Percentiles rank a stretch among this genome's conserved stretches.
Conservation (phyloP, 2,113 vertebrate species). For the Hirundichthys speculiger region DNA sequence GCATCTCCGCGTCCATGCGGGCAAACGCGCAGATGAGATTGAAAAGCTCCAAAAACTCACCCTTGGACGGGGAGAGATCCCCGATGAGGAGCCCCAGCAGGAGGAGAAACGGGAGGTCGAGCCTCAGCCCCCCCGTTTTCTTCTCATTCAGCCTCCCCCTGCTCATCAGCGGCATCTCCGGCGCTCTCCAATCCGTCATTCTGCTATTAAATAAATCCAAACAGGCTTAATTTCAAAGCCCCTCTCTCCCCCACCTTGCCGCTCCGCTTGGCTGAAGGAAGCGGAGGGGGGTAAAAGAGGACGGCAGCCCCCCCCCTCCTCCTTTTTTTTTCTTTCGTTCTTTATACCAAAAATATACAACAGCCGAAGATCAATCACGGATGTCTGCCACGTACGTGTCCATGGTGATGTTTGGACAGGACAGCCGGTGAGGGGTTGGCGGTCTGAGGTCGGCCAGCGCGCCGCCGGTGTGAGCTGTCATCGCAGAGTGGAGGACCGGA, state of each 20-base stretch:
- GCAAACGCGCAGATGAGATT: constrained; percentile 4
- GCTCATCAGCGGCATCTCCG: constrained; percentile 54
- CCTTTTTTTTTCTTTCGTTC: constrained; percentile 66
- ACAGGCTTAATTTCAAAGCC: constrained; percentile 62
- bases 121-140: constrained; percentile 62
- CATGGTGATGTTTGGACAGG: constrained; percentile 64
- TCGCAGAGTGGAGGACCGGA: constrained; percentile 69
- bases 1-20: background rate
- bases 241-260: constrained; percentile 69
- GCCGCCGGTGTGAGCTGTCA: constrained; percentile 75
- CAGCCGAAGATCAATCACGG: constrained; percentile 70
- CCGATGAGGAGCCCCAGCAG: constrained; percentile 72
- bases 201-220: constrained; percentile 74
- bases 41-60: constrained; percentile 68
- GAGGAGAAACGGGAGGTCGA: constrained; percentile 71
- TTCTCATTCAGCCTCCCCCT: constrained; percentile 54
- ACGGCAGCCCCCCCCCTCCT: constrained; percentile 67
- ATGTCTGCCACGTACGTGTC: constrained; percentile 67
- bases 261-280: constrained; percentile 69
- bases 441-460: constrained; percentile 67
- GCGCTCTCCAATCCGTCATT: constrained; percentile 73
- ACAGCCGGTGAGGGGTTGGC: constrained; percentile 59
- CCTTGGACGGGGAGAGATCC: constrained; percentile 69
- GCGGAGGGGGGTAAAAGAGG: constrained; percentile 72
- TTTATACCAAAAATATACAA: constrained; percentile 32